Base-by-base conservation (phyloP, 2,797 vertebrate species). In the Notolabrus celidotus region DNA sequence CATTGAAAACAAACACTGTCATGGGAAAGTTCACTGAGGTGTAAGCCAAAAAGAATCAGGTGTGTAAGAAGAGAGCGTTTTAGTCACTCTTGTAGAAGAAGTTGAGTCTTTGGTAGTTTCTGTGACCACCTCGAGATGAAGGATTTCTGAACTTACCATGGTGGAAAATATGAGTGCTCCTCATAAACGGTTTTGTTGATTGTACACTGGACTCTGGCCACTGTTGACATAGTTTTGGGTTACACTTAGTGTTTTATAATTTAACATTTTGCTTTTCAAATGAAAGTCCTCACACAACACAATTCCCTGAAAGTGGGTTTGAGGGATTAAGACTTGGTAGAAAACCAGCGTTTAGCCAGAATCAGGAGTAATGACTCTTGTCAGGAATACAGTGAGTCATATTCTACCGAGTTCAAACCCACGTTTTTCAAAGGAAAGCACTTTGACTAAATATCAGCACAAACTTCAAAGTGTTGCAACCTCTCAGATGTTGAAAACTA, bases 371-470 rank as follows among this genome's bases (percentile, higher is more conserved):
- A 79, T 74, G 60, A 81, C 70, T 79, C 61, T 69, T 82, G 66
- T 79, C 80, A 83, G 82, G 59, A 82, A 70, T 27, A 72, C n/a
- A 45, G 43, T 79, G 82, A 80, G 43, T 86, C 77, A 83, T 19
- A 51, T n/a, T n/a, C n/a, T n/a, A n/a, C n/a, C n/a, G 22, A 77
- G 55, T 68, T 68, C 19, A 77, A 83, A 70, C 50, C 73, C 65
- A 67, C 71, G 73, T 0, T 67, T 80, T 77, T 88, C 64, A 46
- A 80, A 59, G 52, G 42, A 85, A 81, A 60, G 59, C 50, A 45
- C 50, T 74, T 56, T 11, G 25, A 82, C 58, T 58, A 67, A 67
- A 60, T 72, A 67, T 66, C 63, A 65, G 41, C 42, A 50, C 62
- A 55, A 15, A 11, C 57, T 60, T 74, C 50, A 64, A 68, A 72